Conservation (phyloP, 2,797 vertebrate species). For the Echeneis naucrates region DNA sequence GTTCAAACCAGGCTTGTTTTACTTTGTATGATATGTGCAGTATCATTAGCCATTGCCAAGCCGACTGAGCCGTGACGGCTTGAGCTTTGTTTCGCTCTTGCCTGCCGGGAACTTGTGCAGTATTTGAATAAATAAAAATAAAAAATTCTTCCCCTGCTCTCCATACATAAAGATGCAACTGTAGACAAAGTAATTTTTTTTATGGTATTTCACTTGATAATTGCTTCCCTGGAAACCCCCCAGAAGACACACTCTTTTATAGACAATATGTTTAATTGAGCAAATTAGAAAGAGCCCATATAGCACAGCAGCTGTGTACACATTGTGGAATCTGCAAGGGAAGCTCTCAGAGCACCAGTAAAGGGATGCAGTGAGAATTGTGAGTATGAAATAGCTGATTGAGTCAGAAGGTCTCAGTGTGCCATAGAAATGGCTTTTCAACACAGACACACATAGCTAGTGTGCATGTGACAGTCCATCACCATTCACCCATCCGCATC, state of each 20-base stretch:
- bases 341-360: constrained; percentile 75
- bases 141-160: constrained; percentile 19
- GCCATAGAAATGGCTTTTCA: constrained; percentile 74
- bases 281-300: constrained; percentile 82
- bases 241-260: constrained; percentile 81
- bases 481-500: constrained; percentile 57
- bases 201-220: constrained; percentile 81
- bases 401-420: constrained; percentile 65
- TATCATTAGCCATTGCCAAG: constrained; percentile 48
- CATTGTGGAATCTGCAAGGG: constrained; percentile 80
- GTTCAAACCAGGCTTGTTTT: constrained; percentile 33
- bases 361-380: constrained; percentile 68
- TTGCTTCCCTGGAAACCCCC: constrained; percentile 84
- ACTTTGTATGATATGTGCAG: constrained; percentile 39
- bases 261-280: constrained; percentile 87
- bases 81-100: constrained; percentile 56
- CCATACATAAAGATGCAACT: constrained; percentile 66
- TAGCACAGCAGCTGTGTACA: constrained; percentile 87
- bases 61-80: constrained; percentile 58
- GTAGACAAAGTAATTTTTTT: constrained; percentile 72
- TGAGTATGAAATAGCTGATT: constrained; percentile 53
- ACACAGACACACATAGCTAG: constrained; percentile 75
- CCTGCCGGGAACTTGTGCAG: constrained; percentile 43
- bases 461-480: constrained; percentile 65
- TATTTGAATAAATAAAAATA: no score